Conservation (phyloP, 1,140 invertebrate species). For the Delia radicum region DNA sequence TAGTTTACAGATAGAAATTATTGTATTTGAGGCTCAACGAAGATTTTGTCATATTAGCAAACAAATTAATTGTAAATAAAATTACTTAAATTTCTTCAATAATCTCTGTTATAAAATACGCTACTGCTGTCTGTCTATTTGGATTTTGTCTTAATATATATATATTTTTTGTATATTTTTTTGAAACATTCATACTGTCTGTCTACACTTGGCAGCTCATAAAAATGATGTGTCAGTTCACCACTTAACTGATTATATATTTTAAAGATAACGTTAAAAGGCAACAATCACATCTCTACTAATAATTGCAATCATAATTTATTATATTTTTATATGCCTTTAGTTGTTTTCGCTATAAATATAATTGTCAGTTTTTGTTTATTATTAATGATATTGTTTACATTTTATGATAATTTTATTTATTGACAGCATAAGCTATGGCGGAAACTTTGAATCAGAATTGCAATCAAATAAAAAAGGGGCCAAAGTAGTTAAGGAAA, state of each 20-base stretch:
- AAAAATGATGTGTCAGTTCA: conserved; percentile 9
- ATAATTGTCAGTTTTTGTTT: neutral
- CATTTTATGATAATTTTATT: neutral
- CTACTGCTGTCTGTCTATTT: no score
- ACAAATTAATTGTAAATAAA: no score
- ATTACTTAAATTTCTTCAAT: no score
- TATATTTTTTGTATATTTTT: neutral
- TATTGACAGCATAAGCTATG: neutral
- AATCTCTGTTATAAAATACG: no score
- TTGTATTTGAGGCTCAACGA: no score
- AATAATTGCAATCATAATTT: conserved; percentile 23
- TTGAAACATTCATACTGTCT: neutral
- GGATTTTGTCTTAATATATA: no score
- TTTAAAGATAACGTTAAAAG: conserved; percentile 15
- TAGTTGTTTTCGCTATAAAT: neutral
- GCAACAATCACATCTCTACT: neutral
- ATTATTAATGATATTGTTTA: conserved; percentile 15
- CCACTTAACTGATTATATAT: conserved; percentile 22
- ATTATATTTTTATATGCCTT: neutral
- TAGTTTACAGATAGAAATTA: no score
- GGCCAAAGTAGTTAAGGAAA: no score
- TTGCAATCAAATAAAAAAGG: no score
- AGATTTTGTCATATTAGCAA: no score
- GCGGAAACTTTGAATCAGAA: neutral
- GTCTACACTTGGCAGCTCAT: conserved; percentile 1